These are phyloP conservation scores for Oxystoma pomonae DNA, from an alignment of 2,888 invertebrate species.

Conservation along the genomic window DNA sequence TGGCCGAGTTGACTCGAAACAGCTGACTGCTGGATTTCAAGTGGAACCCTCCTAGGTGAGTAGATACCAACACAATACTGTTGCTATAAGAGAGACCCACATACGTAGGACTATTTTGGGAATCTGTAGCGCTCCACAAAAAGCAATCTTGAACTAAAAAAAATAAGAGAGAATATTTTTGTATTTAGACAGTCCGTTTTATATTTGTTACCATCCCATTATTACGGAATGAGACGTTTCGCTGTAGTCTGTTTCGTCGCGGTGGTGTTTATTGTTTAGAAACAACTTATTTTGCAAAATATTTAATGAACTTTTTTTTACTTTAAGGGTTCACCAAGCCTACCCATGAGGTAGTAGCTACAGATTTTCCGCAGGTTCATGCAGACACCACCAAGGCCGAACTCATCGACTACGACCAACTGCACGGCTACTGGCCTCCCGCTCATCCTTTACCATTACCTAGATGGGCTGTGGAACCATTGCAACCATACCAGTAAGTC, in stretches of 20 bases:
- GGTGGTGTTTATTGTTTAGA: no score
- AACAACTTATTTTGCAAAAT: no score
- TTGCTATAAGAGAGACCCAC: no score
- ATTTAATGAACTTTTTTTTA: no score
- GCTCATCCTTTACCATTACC: slow-evolving; percentile 73
- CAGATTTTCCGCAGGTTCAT: slow-evolving; percentile 20
- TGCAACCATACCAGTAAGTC: slow-evolving; percentile 45
- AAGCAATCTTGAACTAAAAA: no score
- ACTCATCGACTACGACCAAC: slow-evolving; percentile 44
- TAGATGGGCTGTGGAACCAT: slow-evolving; percentile 57
- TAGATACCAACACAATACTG: not conserved
- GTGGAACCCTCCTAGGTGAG: slow-evolving; percentile 42
- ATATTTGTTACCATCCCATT: no score
- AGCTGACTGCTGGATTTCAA: slow-evolving; percentile 51
- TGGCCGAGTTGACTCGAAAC: slow-evolving; percentile 97
- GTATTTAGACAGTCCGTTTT: no score
- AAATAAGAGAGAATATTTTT: no score
- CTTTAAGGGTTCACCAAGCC: slow-evolving; percentile 28
- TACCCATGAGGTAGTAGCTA: slow-evolving; percentile 26
- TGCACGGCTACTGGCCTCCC: slow-evolving; percentile 59
- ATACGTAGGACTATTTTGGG: no score
- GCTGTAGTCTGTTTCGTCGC: no score
- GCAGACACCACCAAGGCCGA: slow-evolving; percentile 27
- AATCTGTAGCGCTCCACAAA: no score
- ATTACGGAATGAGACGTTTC: no score